phyloP scores from a whole-genome alignment of 2,888 invertebrate genomes.

The Cotesia congregata region DNA sequence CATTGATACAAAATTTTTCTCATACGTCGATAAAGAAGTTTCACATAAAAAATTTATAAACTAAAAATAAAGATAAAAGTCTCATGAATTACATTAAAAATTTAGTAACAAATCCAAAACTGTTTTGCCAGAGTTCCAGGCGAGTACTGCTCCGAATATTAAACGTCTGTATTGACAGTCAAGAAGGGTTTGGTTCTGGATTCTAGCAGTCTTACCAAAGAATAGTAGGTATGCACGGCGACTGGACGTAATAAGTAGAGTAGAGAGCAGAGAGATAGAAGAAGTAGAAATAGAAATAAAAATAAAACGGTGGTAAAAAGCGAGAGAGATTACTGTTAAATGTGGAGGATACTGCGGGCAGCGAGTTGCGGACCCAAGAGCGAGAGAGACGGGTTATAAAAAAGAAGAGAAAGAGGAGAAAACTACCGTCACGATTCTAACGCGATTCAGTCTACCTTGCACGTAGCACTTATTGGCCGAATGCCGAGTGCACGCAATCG shows the following conservation, averaged over 20 bases:
- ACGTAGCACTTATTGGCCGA: conserved; percentile 60
- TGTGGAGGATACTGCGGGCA: conserved; percentile 19
- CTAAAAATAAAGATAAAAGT: background rate
- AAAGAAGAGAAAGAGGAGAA: conserved; percentile 32
- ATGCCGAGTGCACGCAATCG: conserved; percentile 59
- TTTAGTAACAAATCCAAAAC: background rate
- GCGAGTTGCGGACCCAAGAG: conserved; percentile 11
- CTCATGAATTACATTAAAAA: background rate
- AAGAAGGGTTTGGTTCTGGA: background rate
- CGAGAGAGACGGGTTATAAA: conserved; percentile 37
- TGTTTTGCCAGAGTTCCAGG: background rate
- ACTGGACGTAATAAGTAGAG: background rate
- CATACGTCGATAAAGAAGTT: too few relatives aligned
- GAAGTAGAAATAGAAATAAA: background rate
- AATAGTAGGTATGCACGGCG: background rate
- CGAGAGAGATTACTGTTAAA: conserved; percentile 41
- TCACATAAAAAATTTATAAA: too few relatives aligned
- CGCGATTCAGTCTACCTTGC: conserved; percentile 46
- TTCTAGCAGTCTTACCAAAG: background rate
- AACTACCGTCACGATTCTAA: conserved; percentile 32
- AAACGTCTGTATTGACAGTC: conserved; percentile 38
- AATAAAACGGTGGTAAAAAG: background rate
- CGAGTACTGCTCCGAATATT: conserved; percentile 32
- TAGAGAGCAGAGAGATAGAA: background rate
- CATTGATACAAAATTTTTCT: too few relatives aligned